phyloP scores from a whole-genome alignment of 35 echinoderm and acorn worm genomes.

The Ptychodera flava region DNA sequence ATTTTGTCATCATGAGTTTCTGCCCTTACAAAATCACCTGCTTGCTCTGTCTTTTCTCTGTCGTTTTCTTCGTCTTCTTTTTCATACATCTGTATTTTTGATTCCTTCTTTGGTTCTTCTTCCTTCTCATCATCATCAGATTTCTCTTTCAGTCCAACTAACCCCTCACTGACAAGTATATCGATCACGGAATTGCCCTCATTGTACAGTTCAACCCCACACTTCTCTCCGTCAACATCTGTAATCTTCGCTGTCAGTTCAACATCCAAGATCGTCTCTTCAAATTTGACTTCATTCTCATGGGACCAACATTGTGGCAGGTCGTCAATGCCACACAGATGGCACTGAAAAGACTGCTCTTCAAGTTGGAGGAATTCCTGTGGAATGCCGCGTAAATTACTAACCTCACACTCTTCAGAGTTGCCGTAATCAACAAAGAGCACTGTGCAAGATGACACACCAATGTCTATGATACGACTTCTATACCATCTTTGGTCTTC shows the following conservation, averaged over 20 bases:
- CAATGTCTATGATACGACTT: constrained; percentile 17
- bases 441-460: constrained; percentile 17
- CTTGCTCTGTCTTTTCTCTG: background rate
- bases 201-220: background rate
- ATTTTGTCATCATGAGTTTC: background rate
- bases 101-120: background rate
- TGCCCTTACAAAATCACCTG: background rate
- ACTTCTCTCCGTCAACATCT: background rate
- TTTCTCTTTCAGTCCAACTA: background rate
- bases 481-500: constrained; percentile 51
- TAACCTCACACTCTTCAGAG: constrained; percentile 11
- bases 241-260: background rate
- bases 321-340: background rate
- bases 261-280: background rate
- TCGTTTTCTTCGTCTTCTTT: background rate
- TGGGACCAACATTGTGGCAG: background rate
- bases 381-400: background rate
- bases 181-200: background rate
- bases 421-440: constrained; percentile 58
- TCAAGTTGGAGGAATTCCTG: background rate
- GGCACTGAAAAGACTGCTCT: background rate
- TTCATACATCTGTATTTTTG: too few relatives aligned
- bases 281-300: background rate
- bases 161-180: background rate
- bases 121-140: background rate